phyloP scores from a whole-genome alignment of 2,888 invertebrate genomes.

The Drosophila quinaria region DNA sequence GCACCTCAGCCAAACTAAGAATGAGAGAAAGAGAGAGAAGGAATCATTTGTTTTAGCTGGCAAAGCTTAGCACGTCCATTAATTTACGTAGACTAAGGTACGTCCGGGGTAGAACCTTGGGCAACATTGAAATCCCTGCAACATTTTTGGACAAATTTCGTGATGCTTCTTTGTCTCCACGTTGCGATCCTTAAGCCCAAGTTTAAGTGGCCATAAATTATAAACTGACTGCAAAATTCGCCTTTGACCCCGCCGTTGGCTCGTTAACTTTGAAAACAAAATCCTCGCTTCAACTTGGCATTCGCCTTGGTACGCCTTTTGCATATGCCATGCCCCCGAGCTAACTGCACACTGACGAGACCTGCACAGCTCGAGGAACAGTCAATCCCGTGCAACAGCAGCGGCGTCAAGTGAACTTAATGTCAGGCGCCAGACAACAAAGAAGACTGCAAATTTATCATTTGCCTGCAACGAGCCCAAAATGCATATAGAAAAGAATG shows the following conservation, averaged over 20 bases:
- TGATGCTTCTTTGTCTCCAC: conserved; percentile 36
- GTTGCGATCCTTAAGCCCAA: conserved; percentile 39
- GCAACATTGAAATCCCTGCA: conserved; percentile 51
- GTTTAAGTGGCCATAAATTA: conserved; percentile 72
- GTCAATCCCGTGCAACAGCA: conserved; percentile 62
- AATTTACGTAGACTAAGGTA: conserved; percentile 32
- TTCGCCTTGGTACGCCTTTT: conserved; percentile 35
- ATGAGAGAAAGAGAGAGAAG: background rate
- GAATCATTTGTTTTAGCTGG: conserved; percentile 52
- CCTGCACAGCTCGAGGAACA: conserved; percentile 26
- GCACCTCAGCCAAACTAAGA: conserved; percentile 20
- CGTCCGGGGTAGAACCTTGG: conserved; percentile 2
- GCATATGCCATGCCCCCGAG: conserved; percentile 49
- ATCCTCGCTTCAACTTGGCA: conserved; percentile 52
- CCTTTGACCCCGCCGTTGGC: conserved; percentile 48
- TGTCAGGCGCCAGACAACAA: conserved; percentile 72
- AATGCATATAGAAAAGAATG: conserved; percentile 17
- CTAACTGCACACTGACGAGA: conserved; percentile 25
- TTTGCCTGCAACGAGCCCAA: conserved; percentile 60
- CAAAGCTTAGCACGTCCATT: conserved; percentile 38
- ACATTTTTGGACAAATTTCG: conserved; percentile 46
- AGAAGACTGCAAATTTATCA: conserved; percentile 74
- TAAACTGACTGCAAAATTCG: conserved; percentile 63
- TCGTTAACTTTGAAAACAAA: conserved; percentile 65
- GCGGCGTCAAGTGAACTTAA: conserved; percentile 51